Evolutionary conservation across 2,797 vertebrate species (phyloP).

Genomic region (Pseudocheirus occidentalis): DNA sequence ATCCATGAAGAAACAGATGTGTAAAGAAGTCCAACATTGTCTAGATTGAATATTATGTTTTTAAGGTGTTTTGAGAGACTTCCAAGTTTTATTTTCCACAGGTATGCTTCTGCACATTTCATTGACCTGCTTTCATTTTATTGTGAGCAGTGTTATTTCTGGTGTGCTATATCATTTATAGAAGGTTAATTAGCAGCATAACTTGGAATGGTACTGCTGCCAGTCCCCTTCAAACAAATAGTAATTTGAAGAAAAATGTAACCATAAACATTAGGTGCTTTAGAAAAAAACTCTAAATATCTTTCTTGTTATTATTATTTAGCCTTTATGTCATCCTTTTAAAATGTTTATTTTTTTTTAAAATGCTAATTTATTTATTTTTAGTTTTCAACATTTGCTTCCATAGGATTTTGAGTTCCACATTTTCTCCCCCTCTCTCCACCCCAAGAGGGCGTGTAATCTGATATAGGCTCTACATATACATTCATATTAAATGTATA

Average conservation of each 20-base stretch:
- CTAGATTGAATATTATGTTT: neutral
- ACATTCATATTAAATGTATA: too few relatives aligned
- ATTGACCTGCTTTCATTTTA: conserved; percentile 78
- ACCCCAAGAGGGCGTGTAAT: too few relatives aligned
- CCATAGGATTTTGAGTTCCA: too few relatives aligned
- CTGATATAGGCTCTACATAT: too few relatives aligned
- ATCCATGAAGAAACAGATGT: neutral
- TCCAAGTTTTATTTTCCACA: neutral
- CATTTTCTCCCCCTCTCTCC: too few relatives aligned
- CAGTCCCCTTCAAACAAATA: conserved; percentile 84
- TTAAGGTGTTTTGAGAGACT: neutral
- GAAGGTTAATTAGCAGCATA: conserved; percentile 85
- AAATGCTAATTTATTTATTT: too few relatives aligned
- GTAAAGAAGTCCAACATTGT: neutral
- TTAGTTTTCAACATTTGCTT: too few relatives aligned
- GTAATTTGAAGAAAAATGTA: neutral
- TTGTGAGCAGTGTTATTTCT: conserved; percentile 81
- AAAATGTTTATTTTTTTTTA: neutral
- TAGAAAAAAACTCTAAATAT: neutral
- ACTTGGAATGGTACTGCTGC: conserved; percentile 78
- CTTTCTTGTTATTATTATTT: neutral
- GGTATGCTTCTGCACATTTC: conserved; percentile 77
- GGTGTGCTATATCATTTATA: conserved; percentile 80
- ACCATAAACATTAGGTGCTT: neutral
- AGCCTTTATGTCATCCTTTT: too few relatives aligned